A percentile compares a stretch with the other conserved stretches of the same genome.
These are phyloP conservation scores for Acanthurus lineatus DNA, from an alignment of 2,797 vertebrate genomes.

Conservation along the genomic window DNA sequence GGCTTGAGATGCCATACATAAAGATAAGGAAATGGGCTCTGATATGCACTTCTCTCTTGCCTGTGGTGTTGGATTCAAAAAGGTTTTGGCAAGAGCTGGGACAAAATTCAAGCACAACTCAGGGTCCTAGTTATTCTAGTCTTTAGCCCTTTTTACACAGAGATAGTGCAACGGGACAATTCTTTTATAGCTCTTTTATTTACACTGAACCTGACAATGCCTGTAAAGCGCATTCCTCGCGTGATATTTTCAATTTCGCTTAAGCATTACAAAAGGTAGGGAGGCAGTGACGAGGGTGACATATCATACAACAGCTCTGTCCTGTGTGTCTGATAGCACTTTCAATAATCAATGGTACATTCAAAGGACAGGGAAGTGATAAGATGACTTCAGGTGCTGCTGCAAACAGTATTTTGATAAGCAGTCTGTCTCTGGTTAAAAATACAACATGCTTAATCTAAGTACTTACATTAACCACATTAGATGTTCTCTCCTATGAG, in stretches of 20 bases:
- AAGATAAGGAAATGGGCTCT: conserved; percentile 83
- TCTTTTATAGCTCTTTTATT: too few species aligned
- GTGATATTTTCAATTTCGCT: too few species aligned
- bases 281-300: too few species aligned
- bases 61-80: conserved; percentile 45
- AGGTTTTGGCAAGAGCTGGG: not conserved
- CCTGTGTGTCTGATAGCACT: too few species aligned
- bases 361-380: too few species aligned
- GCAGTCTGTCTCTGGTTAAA: conserved; percentile 21
- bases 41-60: conserved; percentile 49
- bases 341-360: too few species aligned
- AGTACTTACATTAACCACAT: conserved; percentile 4
- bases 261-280: too few species aligned
- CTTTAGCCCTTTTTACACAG: not conserved
- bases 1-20: conserved; percentile 64
- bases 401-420: not conserved
- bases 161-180: not conserved
- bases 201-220: too few species aligned
- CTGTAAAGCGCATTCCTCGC: too few species aligned
- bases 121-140: not conserved
- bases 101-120: not conserved
- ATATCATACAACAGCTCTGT: too few species aligned
- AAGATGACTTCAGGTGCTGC: not conserved
- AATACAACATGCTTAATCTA: conserved; percentile 33
- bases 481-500: conserved; percentile 60